These are phyloP conservation scores for Irena cyanogastra DNA, from an alignment of 2,113 vertebrate genomes.

Conservation along the genomic window DNA sequence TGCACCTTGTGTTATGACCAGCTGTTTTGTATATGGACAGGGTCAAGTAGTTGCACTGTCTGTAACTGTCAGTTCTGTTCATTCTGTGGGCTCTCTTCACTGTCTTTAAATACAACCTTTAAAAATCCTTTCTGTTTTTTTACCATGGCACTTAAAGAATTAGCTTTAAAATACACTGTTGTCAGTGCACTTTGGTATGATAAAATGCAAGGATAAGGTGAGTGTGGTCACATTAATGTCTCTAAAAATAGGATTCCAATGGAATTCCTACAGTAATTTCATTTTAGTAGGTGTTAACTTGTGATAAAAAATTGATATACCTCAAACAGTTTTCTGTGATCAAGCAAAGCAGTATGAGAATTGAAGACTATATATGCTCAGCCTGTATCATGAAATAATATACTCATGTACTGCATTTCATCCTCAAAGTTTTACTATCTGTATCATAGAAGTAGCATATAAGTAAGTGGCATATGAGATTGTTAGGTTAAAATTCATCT, in stretches of 20 bases:
- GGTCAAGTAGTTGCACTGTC: not conserved
- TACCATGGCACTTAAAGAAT: not conserved
- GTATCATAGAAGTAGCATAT: not conserved
- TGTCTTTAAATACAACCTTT: not conserved
- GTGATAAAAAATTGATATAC: not conserved
- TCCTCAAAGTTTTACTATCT: not conserved
- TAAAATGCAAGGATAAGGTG: not conserved
- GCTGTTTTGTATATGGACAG: not conserved
- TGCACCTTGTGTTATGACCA: not conserved
- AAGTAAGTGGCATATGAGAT: not conserved
- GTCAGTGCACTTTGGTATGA: not conserved
- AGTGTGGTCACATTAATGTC: not conserved
- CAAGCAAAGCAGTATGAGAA: not conserved
- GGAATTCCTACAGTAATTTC: not conserved
- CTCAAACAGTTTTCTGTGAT: not conserved
- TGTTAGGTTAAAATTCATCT: not conserved
- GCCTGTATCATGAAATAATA: not conserved
- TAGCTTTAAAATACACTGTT: not conserved
- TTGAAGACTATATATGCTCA: not conserved
- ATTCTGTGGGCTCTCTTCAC: not conserved
- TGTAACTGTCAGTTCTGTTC: not conserved
- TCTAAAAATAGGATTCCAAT: not conserved
- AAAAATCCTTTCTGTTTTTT: conserved; percentile 16
- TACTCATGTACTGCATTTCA: not conserved
- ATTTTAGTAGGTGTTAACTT: not conserved